Evolutionary conservation across 2,797 vertebrate species (phyloP).

Genomic region (Schizopygopsis malacanthus): DNA sequence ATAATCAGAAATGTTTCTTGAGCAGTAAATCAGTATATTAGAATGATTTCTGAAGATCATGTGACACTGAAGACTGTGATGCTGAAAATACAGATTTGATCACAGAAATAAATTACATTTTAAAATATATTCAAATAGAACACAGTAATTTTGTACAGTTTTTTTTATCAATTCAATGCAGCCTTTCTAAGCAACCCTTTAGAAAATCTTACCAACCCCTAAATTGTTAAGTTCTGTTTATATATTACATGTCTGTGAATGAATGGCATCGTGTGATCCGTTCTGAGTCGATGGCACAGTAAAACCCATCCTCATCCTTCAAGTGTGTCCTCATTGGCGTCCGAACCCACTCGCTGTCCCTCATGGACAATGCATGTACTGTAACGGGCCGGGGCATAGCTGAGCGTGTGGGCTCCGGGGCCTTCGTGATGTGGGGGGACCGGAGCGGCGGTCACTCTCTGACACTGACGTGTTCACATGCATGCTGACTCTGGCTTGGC

Average conservation of each 20-base stretch:
- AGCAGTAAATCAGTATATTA: background rate
- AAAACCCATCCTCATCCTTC: constrained; percentile 31
- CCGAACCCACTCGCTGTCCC: constrained; percentile 46
- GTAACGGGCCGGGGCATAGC: constrained; percentile 41
- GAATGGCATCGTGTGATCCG: background rate
- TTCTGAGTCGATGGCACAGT: background rate
- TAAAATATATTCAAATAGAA: background rate
- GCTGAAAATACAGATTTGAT: background rate
- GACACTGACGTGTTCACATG: constrained; percentile 1
- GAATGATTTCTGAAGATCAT: background rate
- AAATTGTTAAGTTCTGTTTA: background rate
- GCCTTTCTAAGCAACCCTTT: background rate
- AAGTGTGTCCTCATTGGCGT: constrained; percentile 40
- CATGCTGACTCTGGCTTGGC: constrained; percentile 23
- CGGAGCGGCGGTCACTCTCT: constrained; percentile 33
- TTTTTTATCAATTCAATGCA: background rate
- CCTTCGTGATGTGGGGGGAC: constrained; percentile 38
- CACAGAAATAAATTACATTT: background rate
- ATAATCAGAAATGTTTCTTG: background rate
- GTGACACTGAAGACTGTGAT: background rate
- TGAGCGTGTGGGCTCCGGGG: constrained; percentile 43
- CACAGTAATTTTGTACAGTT: background rate
- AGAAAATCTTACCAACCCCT: background rate
- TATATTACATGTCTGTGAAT: background rate
- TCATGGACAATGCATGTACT: constrained; percentile 57